Conservation (phyloP, 1,140 invertebrate genomes). For the Thaumetopoea pityocampa region DNA sequence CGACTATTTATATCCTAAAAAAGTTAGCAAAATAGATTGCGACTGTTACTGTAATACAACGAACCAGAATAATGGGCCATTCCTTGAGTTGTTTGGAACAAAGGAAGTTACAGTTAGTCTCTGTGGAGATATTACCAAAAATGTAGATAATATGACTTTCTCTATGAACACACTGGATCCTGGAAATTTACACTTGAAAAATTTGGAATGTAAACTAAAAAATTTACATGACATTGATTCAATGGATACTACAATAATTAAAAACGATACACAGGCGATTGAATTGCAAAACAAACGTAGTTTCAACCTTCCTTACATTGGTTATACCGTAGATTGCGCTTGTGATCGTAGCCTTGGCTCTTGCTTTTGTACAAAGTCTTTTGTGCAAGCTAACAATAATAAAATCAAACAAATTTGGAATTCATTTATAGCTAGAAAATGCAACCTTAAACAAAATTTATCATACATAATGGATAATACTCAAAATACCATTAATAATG, state of each 20-base stretch:
- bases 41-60: slow-evolving; percentile 13
- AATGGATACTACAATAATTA: background rate
- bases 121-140: slow-evolving; percentile 1
- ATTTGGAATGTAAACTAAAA: background rate
- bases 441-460: slow-evolving; percentile 20
- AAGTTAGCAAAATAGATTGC: slow-evolving; percentile 24
- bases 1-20: slow-evolving; percentile 20
- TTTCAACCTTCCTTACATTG: slow-evolving; percentile 33
- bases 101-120: slow-evolving; percentile 18
- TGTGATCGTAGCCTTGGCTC: slow-evolving; percentile 40
- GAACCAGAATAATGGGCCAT: background rate
- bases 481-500: slow-evolving; percentile 2
- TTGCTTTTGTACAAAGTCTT: slow-evolving; percentile 46
- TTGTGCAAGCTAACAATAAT: slow-evolving; percentile 26
- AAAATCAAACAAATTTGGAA: slow-evolving; percentile 39
- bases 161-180: no score
- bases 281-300: background rate
- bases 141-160: background rate
- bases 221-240: slow-evolving; percentile 1
- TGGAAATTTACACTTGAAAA: no score
- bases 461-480: slow-evolving; percentile 40
- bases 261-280: background rate
- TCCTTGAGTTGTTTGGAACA: slow-evolving; percentile 6
- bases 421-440: slow-evolving; percentile 20
- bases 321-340: slow-evolving; percentile 49